These are phyloP conservation scores for Glossosoma conforme DNA, from an alignment of 1,140 invertebrate species.

Conservation along the genomic window DNA sequence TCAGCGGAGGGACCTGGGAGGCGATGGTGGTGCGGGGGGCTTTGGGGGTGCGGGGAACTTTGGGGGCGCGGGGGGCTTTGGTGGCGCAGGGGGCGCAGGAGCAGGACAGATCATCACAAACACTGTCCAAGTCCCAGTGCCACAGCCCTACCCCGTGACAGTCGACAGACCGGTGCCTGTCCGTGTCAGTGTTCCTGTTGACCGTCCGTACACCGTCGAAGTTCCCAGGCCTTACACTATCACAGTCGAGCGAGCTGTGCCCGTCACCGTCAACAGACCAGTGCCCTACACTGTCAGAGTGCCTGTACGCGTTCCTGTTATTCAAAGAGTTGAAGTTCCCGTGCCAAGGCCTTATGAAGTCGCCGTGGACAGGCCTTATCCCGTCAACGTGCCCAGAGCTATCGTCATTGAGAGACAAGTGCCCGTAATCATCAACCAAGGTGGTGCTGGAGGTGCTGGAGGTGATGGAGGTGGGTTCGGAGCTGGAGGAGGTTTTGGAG, in stretches of 20 bases:
- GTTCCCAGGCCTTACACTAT: slow-evolving; percentile 32
- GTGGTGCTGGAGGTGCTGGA: slow-evolving; percentile 14
- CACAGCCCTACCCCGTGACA: background rate
- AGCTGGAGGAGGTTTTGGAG: slow-evolving; percentile 21
- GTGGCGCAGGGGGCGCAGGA: background rate
- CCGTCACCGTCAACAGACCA: slow-evolving; percentile 28
- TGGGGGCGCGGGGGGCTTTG: background rate
- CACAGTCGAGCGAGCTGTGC: slow-evolving; percentile 36
- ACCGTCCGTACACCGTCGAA: slow-evolving; percentile 24
- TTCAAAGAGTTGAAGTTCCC: slow-evolving; percentile 26
- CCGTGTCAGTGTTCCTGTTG: background rate
- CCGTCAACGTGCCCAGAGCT: slow-evolving; percentile 34
- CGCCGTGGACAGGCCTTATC: slow-evolving; percentile 39
- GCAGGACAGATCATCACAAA: slow-evolving; percentile 27
- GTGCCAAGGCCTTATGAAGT: slow-evolving; percentile 35
- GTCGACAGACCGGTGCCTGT: background rate
- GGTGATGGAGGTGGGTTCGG: slow-evolving; percentile 18
- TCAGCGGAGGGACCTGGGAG: background rate
- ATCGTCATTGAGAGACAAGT: slow-evolving; percentile 32
- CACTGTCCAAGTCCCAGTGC: slow-evolving; percentile 25
- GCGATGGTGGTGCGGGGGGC: background rate
- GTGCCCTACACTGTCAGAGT: slow-evolving; percentile 32
- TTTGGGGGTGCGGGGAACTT: background rate
- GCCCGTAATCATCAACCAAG: slow-evolving; percentile 29
- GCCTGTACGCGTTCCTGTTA: slow-evolving; percentile 25